These are phyloP conservation scores for Priocnemis perturbator DNA, from an alignment of 2,888 invertebrate genomes.

Conservation along the genomic window DNA sequence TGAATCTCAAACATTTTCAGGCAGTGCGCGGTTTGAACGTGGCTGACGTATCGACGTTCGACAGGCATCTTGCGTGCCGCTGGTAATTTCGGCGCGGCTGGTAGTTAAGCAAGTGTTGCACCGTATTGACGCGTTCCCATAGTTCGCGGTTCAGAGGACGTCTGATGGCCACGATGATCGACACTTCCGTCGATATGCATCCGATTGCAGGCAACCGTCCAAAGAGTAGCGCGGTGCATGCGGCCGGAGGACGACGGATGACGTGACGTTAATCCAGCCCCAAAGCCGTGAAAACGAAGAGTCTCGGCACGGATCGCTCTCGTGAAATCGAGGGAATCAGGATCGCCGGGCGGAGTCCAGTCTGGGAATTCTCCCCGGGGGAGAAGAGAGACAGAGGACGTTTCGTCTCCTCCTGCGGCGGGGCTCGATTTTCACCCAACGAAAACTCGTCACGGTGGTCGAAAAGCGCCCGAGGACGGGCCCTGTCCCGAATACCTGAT, in stretches of 20 bases:
- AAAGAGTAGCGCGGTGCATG: constrained; percentile 18
- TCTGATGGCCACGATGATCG: constrained; percentile 38
- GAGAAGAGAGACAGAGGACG: constrained; percentile 19
- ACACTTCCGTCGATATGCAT: constrained; percentile 47
- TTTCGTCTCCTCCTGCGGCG: not conserved
- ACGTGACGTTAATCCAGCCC: constrained; percentile 43
- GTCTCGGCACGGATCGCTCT: constrained; percentile 17
- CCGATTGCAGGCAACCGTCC: constrained; percentile 34
- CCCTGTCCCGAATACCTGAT: constrained; percentile 12
- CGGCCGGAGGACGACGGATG: not conserved
- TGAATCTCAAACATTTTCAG: too few species aligned
- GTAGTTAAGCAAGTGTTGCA: too few species aligned
- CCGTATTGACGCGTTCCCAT: too few species aligned
- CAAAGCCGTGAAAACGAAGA: constrained; percentile 21
- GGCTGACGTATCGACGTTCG: too few species aligned
- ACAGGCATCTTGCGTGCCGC: too few species aligned
- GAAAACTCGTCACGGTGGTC: not conserved
- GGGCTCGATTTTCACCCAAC: constrained; percentile 2
- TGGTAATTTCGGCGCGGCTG: too few species aligned
- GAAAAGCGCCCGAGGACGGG: constrained; percentile 11
- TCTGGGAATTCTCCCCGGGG: constrained; percentile 15
- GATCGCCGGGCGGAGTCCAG: not conserved
- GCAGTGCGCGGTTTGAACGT: too few species aligned
- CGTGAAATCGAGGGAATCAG: constrained; percentile 7
- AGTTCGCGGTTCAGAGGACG: too few species aligned